Conservation (phyloP, 1,140 invertebrate genomes). For the Homalodisca vitripennis region DNA sequence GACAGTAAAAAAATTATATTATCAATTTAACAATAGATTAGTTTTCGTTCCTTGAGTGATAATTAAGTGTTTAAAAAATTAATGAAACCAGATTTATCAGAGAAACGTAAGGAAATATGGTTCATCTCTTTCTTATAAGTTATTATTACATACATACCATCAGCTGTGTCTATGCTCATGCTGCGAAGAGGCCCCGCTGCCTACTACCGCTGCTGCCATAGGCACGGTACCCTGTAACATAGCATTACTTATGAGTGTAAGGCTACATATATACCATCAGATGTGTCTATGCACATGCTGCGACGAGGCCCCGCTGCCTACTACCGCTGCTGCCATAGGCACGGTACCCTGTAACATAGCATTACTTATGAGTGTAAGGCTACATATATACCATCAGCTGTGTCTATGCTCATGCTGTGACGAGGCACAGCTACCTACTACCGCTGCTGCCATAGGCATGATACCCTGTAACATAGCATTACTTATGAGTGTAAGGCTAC, state of each 20-base stretch:
- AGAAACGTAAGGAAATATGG: background rate
- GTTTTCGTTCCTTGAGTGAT: background rate
- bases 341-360: too few species aligned
- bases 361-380: background rate
- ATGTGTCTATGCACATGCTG: slow-evolving; percentile 17
- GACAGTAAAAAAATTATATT: background rate
- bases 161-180: slow-evolving; percentile 20
- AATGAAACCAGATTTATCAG: background rate
- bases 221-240: too few species aligned
- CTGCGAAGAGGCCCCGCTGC: background rate
- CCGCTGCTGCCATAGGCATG: slow-evolving; percentile 15
- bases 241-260: too few species aligned
- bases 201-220: slow-evolving; percentile 14
- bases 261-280: background rate
- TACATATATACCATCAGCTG: background rate
- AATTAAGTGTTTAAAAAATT: background rate
- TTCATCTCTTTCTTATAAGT: background rate
- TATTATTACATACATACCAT: background rate
- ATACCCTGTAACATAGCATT: too few species aligned
- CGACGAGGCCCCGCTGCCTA: background rate
- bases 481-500: background rate
- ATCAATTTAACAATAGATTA: background rate
- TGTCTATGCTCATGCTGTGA: slow-evolving; percentile 18
- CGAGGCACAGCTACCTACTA: background rate
- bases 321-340: slow-evolving; percentile 12